Evolutionary conservation across 1,140 invertebrate genomes (phyloP), one percentile per base, ranked within the genome.

Genomic region (Tachypleus tridentatus): DNA sequence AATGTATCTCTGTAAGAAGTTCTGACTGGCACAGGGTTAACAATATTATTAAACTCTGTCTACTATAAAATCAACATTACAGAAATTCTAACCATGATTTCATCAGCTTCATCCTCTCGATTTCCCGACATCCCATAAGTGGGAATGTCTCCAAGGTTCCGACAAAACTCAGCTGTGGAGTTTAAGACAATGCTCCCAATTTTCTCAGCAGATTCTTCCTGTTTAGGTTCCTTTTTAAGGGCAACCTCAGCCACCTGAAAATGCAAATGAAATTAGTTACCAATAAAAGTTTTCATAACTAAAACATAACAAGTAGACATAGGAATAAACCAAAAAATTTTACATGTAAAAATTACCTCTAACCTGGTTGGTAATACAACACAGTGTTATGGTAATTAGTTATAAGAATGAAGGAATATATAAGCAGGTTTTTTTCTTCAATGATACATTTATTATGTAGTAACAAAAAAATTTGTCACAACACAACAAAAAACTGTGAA

Each of bases 91-190:
- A 87, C 86, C 84, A 93, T 84, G 63, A 91, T 81, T 73, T 93
- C 88, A 58, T 91, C 87, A 63, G 84, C 78, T 76, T 86, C 84
- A 77, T 88, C 88, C 74, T 92, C n/a, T 66, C 91, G 79, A 77
- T 94, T 93, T 53, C 91, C 89, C n/a, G 91, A 84, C 73, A 88
- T 83, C 10, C 91, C 89, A 77, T 93, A 92, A 0, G 90, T 96
- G 53, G 93, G 93, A 73, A 97, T 95, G 76, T 97, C 93, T 48
- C 95, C 93, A 3, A 98, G 80, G 54, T 92, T 94, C n/a, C 95
- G 83, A 76, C 95, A 98, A 80, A 98, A 98, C 80, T 98, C 96
- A 1, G 93, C 93, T 0, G 93, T 97, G 9, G 92, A 86, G 80
- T 98, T 95, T 51, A 98, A 77, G 51, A 91, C 83, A 70, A 98